Conservation (phyloP, 2,888 invertebrate species). For the Drosophila lacicola region DNA sequence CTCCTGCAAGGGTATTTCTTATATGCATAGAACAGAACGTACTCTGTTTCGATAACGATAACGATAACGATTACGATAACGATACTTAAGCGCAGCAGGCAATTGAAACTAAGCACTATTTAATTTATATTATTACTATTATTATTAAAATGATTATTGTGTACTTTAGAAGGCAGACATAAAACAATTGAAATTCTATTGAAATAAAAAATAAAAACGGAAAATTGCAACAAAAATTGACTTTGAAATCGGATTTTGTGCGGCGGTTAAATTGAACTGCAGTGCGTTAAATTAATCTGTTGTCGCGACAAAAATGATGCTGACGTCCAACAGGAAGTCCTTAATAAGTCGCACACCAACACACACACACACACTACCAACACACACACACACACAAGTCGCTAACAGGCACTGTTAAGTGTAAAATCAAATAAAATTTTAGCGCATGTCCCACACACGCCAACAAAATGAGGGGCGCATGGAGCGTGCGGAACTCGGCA, state of each 20-base stretch:
- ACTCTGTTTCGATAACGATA: conserved; percentile 19
- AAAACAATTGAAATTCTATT: conserved; percentile 62
- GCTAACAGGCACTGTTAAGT: conserved; percentile 63
- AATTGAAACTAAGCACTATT: conserved; percentile 69
- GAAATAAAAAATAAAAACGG: conserved; percentile 59
- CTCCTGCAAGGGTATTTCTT: conserved; percentile 40
- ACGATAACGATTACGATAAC: conserved; percentile 34
- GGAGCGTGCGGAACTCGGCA: conserved; percentile 25
- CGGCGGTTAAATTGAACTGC: conserved; percentile 75
- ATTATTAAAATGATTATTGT: conserved; percentile 52
- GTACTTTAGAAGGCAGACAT: conserved; percentile 54
- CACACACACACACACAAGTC: conserved; percentile 14
- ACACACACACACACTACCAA: conserved; percentile 10
- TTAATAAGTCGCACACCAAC: conserved; percentile 67
- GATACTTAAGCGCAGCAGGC: conserved; percentile 75
- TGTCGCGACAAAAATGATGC: conserved; percentile 77
- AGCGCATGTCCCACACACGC: conserved; percentile 79
- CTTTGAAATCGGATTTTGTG: too few relatives aligned
- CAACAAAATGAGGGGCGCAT: conserved; percentile 37
- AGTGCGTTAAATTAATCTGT: conserved; percentile 78
- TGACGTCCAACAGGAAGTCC: conserved; percentile 78
- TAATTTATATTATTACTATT: conserved; percentile 65
- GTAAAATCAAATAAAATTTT: conserved; percentile 76
- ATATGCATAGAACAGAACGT: background rate
- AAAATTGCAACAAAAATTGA: conserved; percentile 3